Base-by-base conservation (phyloP, 2,113 vertebrate genomes). In the Oceanodroma tethys region DNA sequence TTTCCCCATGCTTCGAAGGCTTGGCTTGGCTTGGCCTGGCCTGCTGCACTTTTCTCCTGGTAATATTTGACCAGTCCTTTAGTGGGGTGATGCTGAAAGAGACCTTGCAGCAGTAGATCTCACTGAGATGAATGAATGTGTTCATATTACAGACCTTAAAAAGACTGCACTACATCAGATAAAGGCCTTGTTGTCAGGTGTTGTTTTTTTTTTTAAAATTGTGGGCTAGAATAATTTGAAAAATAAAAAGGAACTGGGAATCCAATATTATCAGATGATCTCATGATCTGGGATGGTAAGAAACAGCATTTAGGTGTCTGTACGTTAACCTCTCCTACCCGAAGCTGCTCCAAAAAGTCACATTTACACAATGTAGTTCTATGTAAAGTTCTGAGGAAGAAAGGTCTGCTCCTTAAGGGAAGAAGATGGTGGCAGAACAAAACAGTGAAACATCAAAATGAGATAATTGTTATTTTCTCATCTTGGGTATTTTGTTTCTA, bases 301-400 rank as follows among this genome's bases (percentile, higher is more conserved):
- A 21, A 58, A 34, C 11, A 56, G 15, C 10, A 47, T 47, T 79
- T 32, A 68, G 16, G 14, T 40, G 29, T 42, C 18, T 63, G 21
- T 32, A 45, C 0, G 0, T 62, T 71, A 71, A 56, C 2, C 2
- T 84, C 4, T 66, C 34, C n/a, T 65, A 43, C 16, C 26, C 5
- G 9, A 40, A 79, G 11, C 18, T 5, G 2, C 40, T 94, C 18
- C 45, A 76, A 15, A 76, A 81, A 66, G 42, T 84, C 40, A 27
- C 14, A 6, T 36, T 85, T 60, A 52, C n/a, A 59, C 16, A n/a
- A 2, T 11, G 22, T 42, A 1, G 7, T 78, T 89, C 22, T 78
- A 3, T 27, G 47, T n/a, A 16, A 81, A 42, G 42, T 42, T 91
- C 38, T 79, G 60, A 85, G 50, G 25, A 67, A 52, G 42, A 42